Base-by-base conservation (phyloP, 2,113 vertebrate genomes). In the Monarcha castaneiventris region DNA sequence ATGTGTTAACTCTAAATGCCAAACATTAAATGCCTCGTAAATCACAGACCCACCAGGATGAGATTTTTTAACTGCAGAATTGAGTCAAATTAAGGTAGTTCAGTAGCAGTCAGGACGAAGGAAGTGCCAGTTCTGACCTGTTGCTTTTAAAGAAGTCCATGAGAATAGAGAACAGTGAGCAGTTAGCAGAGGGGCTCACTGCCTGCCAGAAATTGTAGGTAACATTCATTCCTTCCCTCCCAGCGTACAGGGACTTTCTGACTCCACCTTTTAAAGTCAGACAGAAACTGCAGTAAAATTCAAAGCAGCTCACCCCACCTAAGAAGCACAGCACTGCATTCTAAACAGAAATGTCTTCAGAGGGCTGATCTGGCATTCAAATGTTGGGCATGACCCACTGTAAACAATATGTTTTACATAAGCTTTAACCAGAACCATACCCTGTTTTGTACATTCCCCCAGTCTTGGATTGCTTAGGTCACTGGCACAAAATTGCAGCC, bases 391-490 rank as follows among this genome's bases (percentile, higher is more conserved):
- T 14, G 67, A 87, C 41, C 46, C 81, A 83, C 51, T 90, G 68
- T 21, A 77, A 85, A 80, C 49, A 92, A 41, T 71, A 90, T 39
- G 49, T 54, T 94, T 93, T 90, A 64, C 46, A 71, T 89, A 86
- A 93, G 81, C 66, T 78, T 69, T 86, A 85, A 96, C 30, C 32
- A 91, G 87, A 95, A 92, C 73, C 86, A 95, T 87, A 61, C 35
- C n/a, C 79, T 74, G 49, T 78, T 84, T 81, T 63, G 59, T 75
- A n/a, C 73, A 61, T 84, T 87, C 69, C 41, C 37, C 64, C 49
- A 90, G 25, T 67, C 69, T 49, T 92, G 92, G 37, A 78, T 54
- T 74, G 68, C 32, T 71, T 78, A 52, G 64, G 41, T 46, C 82
- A 92, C 61, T 87, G 79, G 85, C 73, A 93, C 48, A 75, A 78